Base-by-base conservation (phyloP, 2,113 vertebrate genomes). In the Sander lucioperca region DNA sequence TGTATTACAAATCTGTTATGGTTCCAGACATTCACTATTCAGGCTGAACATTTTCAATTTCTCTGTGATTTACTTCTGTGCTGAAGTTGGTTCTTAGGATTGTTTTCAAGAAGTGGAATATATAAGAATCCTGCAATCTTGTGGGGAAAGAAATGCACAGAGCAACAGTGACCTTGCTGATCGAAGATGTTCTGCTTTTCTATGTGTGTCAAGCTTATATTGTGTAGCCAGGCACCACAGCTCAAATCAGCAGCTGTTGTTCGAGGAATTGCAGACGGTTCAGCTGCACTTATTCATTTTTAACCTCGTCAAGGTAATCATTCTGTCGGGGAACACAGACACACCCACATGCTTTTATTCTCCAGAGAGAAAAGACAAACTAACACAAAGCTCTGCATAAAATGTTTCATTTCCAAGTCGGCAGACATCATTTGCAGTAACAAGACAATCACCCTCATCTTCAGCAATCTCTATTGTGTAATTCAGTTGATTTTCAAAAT, bases 281-380 rank as follows among this genome's bases (percentile, higher is more conserved):
- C 53, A 79, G 64, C 14, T 51, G 62, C 57, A 77, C 64, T 74
- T 86, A 43, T 74, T 89, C 59, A n/a, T 89, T 78, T 84, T 80
- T 85, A 70, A 77, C 80, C 87, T 88, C 53, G 61, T 75, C 78
- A 82, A 83, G 75, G 75, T 78, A 89, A 87, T 88, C 69, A 61
- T 43, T 67, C 53, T 74, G 75, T 68, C 4, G 25, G 48, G 43
- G 56, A 79, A 48, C 33, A 47, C 59, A 84, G 82, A 85, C 79
- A 85, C 81, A 58, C 78, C 84, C 83, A 84, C 79, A 53, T 48
- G 80, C 51, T 83, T 81, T 75, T 73, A 62, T 80, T 77, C 56
- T 65, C 30, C 30, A 0, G 25, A 59, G 63, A 74, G 30, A 23
- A 45, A 30, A 62, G 45, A 66, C 6, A 19, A 50, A 64, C 48